Conservation (phyloP, 1,140 invertebrate species). For the Propsilocerus akamusi region DNA sequence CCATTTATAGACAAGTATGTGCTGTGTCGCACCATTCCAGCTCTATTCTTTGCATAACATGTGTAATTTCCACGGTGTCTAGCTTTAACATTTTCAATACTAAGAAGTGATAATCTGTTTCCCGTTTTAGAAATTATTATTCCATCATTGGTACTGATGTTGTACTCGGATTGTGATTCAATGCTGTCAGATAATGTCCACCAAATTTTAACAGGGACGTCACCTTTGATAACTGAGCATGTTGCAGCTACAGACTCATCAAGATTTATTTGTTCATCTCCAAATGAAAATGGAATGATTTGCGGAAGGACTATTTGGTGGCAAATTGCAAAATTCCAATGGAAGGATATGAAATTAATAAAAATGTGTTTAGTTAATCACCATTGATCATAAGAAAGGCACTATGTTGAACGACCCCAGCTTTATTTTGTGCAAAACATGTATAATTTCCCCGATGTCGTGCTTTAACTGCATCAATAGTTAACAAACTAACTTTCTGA, state of each 20-base stretch:
- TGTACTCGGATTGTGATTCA: not conserved
- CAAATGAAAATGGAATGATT: slow-evolving; percentile 41
- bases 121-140: slow-evolving; percentile 38
- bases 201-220: slow-evolving; percentile 36
- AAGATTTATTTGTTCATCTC: slow-evolving; percentile 35
- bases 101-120: slow-evolving; percentile 44
- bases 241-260: slow-evolving; percentile 38
- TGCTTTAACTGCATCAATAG: slow-evolving; percentile 24
- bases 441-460: slow-evolving; percentile 31
- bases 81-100: slow-evolving; percentile 44
- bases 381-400: slow-evolving; percentile 37
- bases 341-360: no score
- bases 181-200: slow-evolving; percentile 31
- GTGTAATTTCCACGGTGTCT: slow-evolving; percentile 55
- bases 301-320: slow-evolving; percentile 34
- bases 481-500: slow-evolving; percentile 17
- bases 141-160: slow-evolving; percentile 30
- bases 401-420: slow-evolving; percentile 28
- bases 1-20: slow-evolving; percentile 20
- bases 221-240: slow-evolving; percentile 41
- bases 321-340: no score
- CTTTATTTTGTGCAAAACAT: slow-evolving; percentile 33
- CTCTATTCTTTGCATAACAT: slow-evolving; percentile 46
- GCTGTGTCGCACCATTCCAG: slow-evolving; percentile 33
- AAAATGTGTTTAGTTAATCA: no score